Percentiles rank a stretch among this genome's conserved stretches.
These are phyloP conservation scores for Drosophila gaucha DNA, from an alignment of 2,888 invertebrate genomes.

Conservation along the genomic window DNA sequence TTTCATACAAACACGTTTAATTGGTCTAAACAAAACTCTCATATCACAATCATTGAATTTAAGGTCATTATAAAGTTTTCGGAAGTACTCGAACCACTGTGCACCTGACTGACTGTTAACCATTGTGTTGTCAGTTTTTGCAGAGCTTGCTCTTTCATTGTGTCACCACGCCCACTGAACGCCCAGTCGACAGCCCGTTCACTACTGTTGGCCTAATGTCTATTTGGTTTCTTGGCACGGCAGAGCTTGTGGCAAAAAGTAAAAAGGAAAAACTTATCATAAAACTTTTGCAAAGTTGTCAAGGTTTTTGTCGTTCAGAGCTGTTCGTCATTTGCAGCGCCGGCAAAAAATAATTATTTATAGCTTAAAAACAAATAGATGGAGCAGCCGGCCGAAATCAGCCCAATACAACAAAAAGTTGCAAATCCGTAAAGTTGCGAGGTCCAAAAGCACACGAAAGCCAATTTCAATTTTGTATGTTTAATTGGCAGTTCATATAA, in stretches of 20 bases:
- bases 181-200: neutral
- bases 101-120: conserved; percentile 55
- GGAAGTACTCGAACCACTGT: conserved; percentile 50
- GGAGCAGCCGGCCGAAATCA: conserved; percentile 4
- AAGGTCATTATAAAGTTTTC: conserved; percentile 8
- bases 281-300: conserved; percentile 73
- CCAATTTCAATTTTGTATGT: conserved; percentile 40
- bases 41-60: neutral
- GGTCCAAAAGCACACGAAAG: conserved; percentile 38
- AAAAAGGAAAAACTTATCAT: conserved; percentile 56
- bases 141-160: conserved; percentile 34
- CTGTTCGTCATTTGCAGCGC: conserved; percentile 47
- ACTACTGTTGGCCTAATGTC: conserved; percentile 62
- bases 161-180: neutral
- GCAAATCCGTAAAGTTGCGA: neutral
- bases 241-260: conserved; percentile 50
- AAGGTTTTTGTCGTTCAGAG: conserved; percentile 65
- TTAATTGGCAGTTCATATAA: conserved; percentile 64
- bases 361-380: conserved; percentile 33
- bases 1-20: neutral
- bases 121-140: conserved; percentile 66
- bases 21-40: neutral
- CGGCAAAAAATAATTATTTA: conserved; percentile 45
- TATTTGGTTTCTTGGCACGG: conserved; percentile 71
- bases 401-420: conserved; percentile 16